Conservation (phyloP, 2,113 vertebrate genomes). For the Micromys minutus region DNA sequence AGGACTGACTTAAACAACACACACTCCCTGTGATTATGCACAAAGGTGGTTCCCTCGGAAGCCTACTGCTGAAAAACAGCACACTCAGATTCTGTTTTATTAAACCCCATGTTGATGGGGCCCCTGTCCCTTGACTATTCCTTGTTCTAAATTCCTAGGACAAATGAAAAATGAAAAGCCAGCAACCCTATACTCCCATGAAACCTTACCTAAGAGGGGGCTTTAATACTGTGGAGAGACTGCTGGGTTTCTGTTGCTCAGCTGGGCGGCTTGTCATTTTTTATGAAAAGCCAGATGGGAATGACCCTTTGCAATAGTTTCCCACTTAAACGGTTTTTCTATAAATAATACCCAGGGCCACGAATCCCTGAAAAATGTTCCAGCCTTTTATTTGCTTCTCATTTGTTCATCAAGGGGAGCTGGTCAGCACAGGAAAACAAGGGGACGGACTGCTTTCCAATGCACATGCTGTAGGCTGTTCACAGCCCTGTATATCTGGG, state of each 20-base stretch:
- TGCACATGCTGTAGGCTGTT: not conserved
- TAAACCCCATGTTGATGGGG: not conserved
- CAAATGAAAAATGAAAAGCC: slow-evolving; percentile 56
- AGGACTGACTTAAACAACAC: not conserved
- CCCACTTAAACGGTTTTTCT: slow-evolving; percentile 46
- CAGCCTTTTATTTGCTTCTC: slow-evolving; percentile 40
- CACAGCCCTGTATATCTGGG: not conserved
- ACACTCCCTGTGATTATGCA: not conserved
- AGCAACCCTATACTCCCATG: not conserved
- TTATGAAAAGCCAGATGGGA: slow-evolving; percentile 54
- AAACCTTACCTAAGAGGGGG: slow-evolving; percentile 52
- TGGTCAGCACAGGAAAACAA: not conserved
- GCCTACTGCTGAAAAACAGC: slow-evolving; percentile 16
- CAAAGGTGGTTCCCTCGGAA: not conserved
- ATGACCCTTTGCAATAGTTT: slow-evolving; percentile 2
- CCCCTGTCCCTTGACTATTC: not conserved
- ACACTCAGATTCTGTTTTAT: not conserved
- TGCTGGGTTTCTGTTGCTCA: slow-evolving; percentile 27
- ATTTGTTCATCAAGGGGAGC: slow-evolving; percentile 25
- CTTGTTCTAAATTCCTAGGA: slow-evolving; percentile 41
- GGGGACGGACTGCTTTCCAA: not conserved
- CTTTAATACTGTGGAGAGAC: slow-evolving; percentile 30
- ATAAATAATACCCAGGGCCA: slow-evolving; percentile 14
- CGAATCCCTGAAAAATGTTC: slow-evolving; percentile 50
- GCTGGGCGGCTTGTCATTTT: not conserved